Evolutionary conservation across 1,140 invertebrate genomes (phyloP), one percentile per base, ranked within the genome.

Genomic region (Anoplophora glabripennis): DNA sequence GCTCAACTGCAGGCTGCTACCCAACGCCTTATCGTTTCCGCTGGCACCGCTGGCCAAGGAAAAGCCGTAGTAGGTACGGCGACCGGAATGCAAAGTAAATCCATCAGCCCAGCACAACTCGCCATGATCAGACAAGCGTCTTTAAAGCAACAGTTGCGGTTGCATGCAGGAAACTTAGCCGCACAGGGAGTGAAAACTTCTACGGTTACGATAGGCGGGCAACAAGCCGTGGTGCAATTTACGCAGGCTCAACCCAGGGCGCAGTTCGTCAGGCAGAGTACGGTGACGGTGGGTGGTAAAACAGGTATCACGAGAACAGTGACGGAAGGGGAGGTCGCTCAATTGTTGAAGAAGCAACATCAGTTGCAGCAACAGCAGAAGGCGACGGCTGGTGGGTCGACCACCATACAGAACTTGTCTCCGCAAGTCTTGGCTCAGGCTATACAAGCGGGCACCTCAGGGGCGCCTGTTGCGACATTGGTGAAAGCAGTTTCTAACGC

Each of bases 241-340:
- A 70, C 71, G 1, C 74, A 76, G 62, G 69, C 72, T 12, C 72
- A 74, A 53, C 67, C 70, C 14, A 54, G 71, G 47, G 59, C 68
- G 1, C 71, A 72, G 38, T 68, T 70, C 66, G 75, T 59, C 67
- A 75, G 66, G 71, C 65, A 71, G 61, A 67, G 69, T 67, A 51
- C 77, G 69, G 65, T 77, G 3, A 60, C 64, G 14, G 61, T 71
- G 1, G 61, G 59, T 70, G 42, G 74, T 70, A 68, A 78, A 74
- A 69, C 78, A 68, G 76, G 67, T 18, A 78, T 75, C 49, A 79
- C 76, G 59, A 80, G 80, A 48, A 80, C 83, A 11, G 80, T 88
- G 1, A 81, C 86, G 0, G 85, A 89, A 14, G 79, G 81, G 15
- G 89, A 90, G 69, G 84, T 91, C 79, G 81, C 84, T 8, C 83